phyloP scores from a whole-genome alignment of 2,113 vertebrate genomes.

The Sapajus apella region DNA sequence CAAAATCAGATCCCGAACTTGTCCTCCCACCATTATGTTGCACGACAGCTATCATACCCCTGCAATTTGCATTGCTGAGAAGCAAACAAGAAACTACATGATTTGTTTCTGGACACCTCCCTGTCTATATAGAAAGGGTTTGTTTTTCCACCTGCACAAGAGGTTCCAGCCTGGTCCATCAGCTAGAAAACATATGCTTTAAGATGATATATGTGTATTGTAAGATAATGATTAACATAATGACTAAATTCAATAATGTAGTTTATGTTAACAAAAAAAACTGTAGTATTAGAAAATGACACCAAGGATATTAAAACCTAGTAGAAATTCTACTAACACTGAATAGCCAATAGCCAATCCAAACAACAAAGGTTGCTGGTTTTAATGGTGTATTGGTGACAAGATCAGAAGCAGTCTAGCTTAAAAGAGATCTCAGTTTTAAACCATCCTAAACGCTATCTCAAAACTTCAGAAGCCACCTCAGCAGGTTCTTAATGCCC shows the following conservation, averaged over 20 bases:
- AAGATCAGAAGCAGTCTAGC: neutral
- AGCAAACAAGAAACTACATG: neutral
- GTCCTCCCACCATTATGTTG: neutral
- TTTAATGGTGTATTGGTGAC: neutral
- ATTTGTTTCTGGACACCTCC: neutral
- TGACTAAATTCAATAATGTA: neutral
- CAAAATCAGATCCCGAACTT: neutral
- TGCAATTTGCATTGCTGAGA: neutral
- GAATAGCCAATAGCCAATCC: neutral
- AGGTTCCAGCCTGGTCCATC: neutral
- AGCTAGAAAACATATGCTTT: neutral
- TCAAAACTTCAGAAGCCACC: neutral
- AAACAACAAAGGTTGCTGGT: neutral
- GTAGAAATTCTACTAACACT: neutral
- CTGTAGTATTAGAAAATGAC: neutral
- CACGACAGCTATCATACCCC: neutral
- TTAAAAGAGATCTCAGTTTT: neutral
- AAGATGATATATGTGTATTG: neutral
- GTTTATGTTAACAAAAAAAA: conserved; percentile 21
- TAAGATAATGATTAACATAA: neutral
- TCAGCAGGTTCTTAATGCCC: neutral
- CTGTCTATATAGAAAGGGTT: neutral
- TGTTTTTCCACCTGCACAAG: neutral
- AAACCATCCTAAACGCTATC: neutral
- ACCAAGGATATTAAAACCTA: conserved; percentile 5